Evolutionary conservation across 2,113 vertebrate species (phyloP), one percentile per base, ranked within the genome.

Genomic region (Neotoma lepida): DNA sequence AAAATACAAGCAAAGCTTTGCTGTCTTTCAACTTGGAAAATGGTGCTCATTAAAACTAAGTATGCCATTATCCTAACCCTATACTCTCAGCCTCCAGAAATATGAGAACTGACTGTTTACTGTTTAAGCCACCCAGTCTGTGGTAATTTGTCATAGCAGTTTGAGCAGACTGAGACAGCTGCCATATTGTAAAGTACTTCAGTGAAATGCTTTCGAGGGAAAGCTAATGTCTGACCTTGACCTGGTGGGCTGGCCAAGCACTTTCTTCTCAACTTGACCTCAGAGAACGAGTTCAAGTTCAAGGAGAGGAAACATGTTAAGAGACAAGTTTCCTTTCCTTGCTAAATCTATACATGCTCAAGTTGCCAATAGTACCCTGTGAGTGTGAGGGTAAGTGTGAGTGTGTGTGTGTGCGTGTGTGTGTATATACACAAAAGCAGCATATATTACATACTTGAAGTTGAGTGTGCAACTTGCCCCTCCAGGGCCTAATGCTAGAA

Each of bases 391-490:
- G 63, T 24, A 15, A 51, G 30, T 49, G 28, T 61, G 8, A 9
- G 14, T 44, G 18, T 71, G 35, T 68, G 17, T 58, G 24, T 61
- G 15, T 61, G 10, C 17, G 44, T 24, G 41, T 61, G 41, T 54
- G 9, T 61, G 41, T 63, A 6, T 18, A 20, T 28, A 4, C 4
- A 74, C 84, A 68, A 33, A 71, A 24, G 6, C 17, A 17, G 26
- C 24, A 22, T 1, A 4, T 22, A 49, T 28, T 1, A 7, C 15
- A 70, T 0, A 3, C 0, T 0, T 35, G 56, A 76, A 41, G 35
- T 15, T n/a, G 54, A 73, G 26, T 7, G 2, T 3, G 0, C 1
- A 33, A 7, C 24, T 82, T 9, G 0, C 0, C 4, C 1, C 2
- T 35, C 18, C 35, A 2, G 1, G 76, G 33, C 6, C 28, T 63